Percentiles rank a stretch among this genome's conserved stretches.
These are phyloP conservation scores for Drosophila aldrichi DNA, from an alignment of 2,888 invertebrate genomes.

Conservation along the genomic window DNA sequence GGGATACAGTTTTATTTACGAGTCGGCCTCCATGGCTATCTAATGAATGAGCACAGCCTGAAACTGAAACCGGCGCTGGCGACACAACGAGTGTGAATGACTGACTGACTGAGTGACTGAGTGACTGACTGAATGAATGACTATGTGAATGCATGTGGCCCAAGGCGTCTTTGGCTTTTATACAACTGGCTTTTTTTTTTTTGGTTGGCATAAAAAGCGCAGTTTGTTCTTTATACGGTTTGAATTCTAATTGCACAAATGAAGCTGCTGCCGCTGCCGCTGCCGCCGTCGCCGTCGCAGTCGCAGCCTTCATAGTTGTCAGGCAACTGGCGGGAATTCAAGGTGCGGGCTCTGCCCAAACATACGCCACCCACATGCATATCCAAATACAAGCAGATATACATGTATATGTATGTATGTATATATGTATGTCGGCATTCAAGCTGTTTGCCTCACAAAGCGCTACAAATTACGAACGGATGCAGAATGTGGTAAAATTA, in stretches of 20 bases:
- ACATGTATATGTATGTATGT: neutral
- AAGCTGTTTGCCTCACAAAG: slow-evolving; percentile 45
- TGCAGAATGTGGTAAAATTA: slow-evolving; percentile 41
- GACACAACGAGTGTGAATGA: slow-evolving; percentile 53
- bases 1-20: slow-evolving; percentile 65
- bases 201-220: slow-evolving; percentile 50
- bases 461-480: slow-evolving; percentile 45
- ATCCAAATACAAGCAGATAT: neutral
- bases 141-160: slow-evolving; percentile 31
- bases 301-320: slow-evolving; percentile 8
- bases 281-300: neutral
- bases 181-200: slow-evolving; percentile 16
- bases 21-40: slow-evolving; percentile 49
- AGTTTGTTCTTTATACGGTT: slow-evolving; percentile 57
- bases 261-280: slow-evolving; percentile 33
- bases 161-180: slow-evolving; percentile 48
- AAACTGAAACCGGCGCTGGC: slow-evolving; percentile 42
- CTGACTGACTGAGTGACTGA: slow-evolving; percentile 26
- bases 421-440: slow-evolving; percentile 19
- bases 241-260: slow-evolving; percentile 64
- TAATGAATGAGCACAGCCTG: slow-evolving; percentile 64
- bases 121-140: slow-evolving; percentile 28
- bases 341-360: slow-evolving; percentile 34
- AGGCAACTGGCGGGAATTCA: slow-evolving; percentile 27
- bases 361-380: neutral